Evolutionary conservation across 2,888 invertebrate genomes (phyloP), one percentile per base, ranked within the genome.

Genomic region (Mesochorus sp.): DNA sequence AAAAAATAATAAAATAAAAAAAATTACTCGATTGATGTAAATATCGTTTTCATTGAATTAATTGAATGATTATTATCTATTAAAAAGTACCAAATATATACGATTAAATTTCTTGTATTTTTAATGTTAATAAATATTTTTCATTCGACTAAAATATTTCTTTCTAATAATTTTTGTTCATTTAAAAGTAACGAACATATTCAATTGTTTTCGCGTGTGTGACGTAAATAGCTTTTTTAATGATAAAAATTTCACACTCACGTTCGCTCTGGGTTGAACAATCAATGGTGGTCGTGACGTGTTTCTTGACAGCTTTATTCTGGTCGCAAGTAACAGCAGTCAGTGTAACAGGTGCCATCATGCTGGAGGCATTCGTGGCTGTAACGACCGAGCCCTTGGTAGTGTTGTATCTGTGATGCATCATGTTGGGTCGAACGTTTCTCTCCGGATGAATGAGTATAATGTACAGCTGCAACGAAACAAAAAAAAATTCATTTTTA

Each of bases 371-470:
- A 49, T 92, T 91, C 1, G 94, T 93, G 1, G 93, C 93, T 0
- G 94, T 93, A 19, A 93, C 93, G 2, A 92, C 92, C 0, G 94
- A 93, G 51, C 93, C 93, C 85, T 94, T 94, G 84, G 94, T 94
- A 51, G 93, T 94, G 83, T 93, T 93, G 84, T 93, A 94, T 37
- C 94, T 91, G 82, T 94, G 94, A 24, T 55, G 68, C 14, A 95
- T 95, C 94, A 96, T 96, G 90, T 95, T 96, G 88, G 97, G 97
- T 0, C 98, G 94, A 8, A 98, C 95, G 91, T 98, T 98, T 37
- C 97, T 93, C 91, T 98, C 97, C 6, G 98, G 97, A 81, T 96
- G 94, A 76, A 97, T 94, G 80, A 98, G 92, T 84, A 98, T 97
- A 87, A 98, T 97, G 91, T 97, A 97, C 47, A 97, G 91, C 97